These are phyloP conservation scores for Eugnorisma glareosa DNA, from an alignment of 2,888 invertebrate species.

Conservation along the genomic window DNA sequence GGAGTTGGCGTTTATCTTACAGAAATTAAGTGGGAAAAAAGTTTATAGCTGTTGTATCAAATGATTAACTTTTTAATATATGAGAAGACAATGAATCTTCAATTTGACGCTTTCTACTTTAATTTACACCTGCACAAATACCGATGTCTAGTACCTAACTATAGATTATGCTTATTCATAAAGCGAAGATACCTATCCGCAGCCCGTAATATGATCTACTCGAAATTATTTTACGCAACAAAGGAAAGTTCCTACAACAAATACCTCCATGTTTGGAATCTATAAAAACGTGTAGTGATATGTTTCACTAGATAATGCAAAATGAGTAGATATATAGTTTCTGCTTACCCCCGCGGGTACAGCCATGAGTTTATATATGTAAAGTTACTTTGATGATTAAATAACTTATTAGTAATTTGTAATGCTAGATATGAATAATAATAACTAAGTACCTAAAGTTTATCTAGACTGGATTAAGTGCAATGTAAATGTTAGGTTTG, in stretches of 20 bases:
- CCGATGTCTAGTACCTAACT: neutral
- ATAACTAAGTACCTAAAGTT: neutral
- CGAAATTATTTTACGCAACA: neutral
- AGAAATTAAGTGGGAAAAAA: neutral
- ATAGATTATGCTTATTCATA: neutral
- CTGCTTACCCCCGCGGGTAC: neutral
- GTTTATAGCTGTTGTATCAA: neutral
- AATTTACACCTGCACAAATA: neutral
- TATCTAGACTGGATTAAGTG: neutral
- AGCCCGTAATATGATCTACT: neutral
- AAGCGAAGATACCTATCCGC: neutral
- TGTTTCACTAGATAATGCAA: neutral
- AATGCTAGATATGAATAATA: neutral
- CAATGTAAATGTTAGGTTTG: conserved; percentile 11
- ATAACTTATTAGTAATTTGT: neutral
- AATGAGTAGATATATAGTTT: neutral
- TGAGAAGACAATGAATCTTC: neutral
- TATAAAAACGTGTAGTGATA: neutral
- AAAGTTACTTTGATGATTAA: neutral
- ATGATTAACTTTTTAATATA: neutral
- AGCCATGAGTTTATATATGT: neutral
- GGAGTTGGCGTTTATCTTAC: conserved; percentile 17
- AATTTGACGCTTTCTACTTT: neutral
- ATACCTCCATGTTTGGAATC: neutral
- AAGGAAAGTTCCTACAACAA: neutral